These are phyloP conservation scores for Xerus rutilus DNA, from an alignment of 2,797 vertebrate species.

Conservation along the genomic window DNA sequence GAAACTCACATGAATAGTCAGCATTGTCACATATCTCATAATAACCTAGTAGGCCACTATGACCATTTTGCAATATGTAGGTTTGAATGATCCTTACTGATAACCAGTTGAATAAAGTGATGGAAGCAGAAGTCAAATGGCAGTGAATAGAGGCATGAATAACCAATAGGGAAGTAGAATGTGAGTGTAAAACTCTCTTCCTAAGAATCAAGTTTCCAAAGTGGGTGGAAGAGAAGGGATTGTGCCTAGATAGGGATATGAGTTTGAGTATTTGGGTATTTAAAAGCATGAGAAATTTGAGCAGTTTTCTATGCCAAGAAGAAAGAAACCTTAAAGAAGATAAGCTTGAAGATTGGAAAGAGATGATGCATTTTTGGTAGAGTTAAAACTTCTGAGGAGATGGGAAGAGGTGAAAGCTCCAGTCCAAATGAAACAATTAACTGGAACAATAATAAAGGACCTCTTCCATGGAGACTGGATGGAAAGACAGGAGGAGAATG, in stretches of 20 bases:
- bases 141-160: neutral
- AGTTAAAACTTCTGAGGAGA: neutral
- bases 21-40: neutral
- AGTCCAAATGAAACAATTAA: neutral
- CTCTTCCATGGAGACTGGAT: neutral
- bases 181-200: neutral
- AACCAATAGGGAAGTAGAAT: neutral
- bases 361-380: neutral
- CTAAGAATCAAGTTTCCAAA: neutral
- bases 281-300: neutral
- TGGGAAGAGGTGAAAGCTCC: neutral
- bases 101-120: neutral
- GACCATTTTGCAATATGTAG: neutral
- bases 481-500: neutral
- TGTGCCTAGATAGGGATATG: neutral
- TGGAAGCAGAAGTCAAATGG: neutral
- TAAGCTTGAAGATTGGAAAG: neutral
- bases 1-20: neutral
- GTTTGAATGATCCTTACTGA: neutral
- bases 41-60: neutral
- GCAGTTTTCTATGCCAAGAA: neutral
- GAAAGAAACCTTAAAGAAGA: conserved; percentile 18
- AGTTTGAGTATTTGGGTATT: neutral
- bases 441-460: neutral
- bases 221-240: neutral